Evolutionary conservation across 2,113 vertebrate genomes (phyloP), one percentile per base, ranked within the genome.

Genomic region (Scophthalmus maximus): DNA sequence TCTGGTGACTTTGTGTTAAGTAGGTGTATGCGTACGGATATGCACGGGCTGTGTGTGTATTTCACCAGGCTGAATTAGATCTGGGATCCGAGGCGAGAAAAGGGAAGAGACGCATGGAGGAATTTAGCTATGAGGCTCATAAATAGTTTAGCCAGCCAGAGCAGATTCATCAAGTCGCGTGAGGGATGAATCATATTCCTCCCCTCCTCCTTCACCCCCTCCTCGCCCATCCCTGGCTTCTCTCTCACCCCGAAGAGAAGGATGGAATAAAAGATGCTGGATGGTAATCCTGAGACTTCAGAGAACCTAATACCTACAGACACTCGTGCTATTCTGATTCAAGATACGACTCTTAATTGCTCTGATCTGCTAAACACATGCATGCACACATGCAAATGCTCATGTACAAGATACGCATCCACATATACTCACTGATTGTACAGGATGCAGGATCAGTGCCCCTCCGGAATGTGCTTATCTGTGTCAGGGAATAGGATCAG

Each of bases 111-210:
- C 83, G 93, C 90, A 90, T 93, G 93, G 89, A 91, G 90, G 91
- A 92, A 91, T 91, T 91, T 90, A 83, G 91, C 90, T 89, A 82
- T 87, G 92, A 90, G 88, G 88, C 92, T 94, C 93, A 94, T 94
- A 94, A 94, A 94, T 94, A 94, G 92, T 94, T 94, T 92, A 94
- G 89, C 88, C 91, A 92, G 84, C 92, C 88, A 89, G 90, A 89
- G 91, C 91, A 94, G 92, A 94, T 94, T 94, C 92, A 94, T 94
- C 93, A 93, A 93, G 89, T 91, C 86, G 91, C 73, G 70, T 91
- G 81, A 92, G 89, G 90, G 90, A 93, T 93, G 91, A 93, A 94
- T 93, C 88, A 88, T 90, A 90, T 87, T 86, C 90, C 76, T 64
- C 69, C 73, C 73, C 78, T 85, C 74, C 47, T 55, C 78, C 68